These are phyloP conservation scores for Brachionus calyciflorus DNA, from an alignment of 1,140 invertebrate species.

Conservation along the genomic window DNA sequence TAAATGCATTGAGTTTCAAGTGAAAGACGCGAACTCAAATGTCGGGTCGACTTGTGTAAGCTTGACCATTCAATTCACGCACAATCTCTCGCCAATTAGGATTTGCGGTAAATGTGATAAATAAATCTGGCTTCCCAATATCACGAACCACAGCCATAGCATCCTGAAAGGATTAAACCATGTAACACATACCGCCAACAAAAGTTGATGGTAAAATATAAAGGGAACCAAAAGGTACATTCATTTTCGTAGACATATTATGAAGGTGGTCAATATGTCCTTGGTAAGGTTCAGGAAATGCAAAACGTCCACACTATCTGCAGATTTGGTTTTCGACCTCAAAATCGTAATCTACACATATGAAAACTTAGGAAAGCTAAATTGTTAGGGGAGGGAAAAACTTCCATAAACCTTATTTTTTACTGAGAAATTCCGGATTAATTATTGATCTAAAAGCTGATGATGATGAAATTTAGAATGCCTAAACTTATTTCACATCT, in stretches of 20 bases:
- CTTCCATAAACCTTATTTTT: too few species aligned
- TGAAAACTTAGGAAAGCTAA: too few species aligned
- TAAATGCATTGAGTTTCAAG: slow-evolving; percentile 61
- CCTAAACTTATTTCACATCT: too few species aligned
- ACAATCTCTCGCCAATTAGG: slow-evolving; percentile 57
- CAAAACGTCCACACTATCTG: too few species aligned
- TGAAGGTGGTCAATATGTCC: too few species aligned
- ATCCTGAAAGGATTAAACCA: slow-evolving; percentile 46
- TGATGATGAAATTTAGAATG: too few species aligned
- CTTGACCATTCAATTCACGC: slow-evolving; percentile 52
- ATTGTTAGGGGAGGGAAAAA: too few species aligned
- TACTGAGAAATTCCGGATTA: too few species aligned
- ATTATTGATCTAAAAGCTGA: too few species aligned
- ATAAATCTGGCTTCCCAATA: slow-evolving; percentile 49
- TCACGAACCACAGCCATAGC: slow-evolving; percentile 47
- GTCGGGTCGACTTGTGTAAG: slow-evolving; percentile 57
- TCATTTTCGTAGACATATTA: not conserved
- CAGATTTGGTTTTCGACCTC: too few species aligned
- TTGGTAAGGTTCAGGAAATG: too few species aligned
- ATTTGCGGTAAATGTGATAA: slow-evolving; percentile 53
- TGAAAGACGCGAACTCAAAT: slow-evolving; percentile 62
- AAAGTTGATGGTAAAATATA: slow-evolving; percentile 19
- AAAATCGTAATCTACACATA: too few species aligned
- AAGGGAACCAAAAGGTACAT: not conserved
- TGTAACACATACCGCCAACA: not conserved